Conservation (phyloP, 2,797 vertebrate species). For the Enteromius argenteus region DNA sequence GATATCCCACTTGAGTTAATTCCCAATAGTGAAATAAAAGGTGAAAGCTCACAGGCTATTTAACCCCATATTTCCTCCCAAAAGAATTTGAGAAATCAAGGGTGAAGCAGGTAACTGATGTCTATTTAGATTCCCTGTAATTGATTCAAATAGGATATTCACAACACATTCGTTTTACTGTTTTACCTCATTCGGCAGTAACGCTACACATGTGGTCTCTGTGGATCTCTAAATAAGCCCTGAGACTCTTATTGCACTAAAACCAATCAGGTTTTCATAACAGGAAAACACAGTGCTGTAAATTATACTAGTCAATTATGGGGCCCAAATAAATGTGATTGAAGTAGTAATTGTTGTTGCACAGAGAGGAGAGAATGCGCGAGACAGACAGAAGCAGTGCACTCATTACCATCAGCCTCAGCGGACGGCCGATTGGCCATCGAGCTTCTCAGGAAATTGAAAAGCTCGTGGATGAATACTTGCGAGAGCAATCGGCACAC, state of each 20-base stretch:
- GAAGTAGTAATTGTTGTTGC: constrained; percentile 52
- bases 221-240: constrained; percentile 31
- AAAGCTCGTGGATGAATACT: constrained; percentile 47
- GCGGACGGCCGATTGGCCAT: constrained; percentile 40
- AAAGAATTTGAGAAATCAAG: not conserved
- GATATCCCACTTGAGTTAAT: not conserved
- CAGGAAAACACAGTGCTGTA: constrained; percentile 28
- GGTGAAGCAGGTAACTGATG: not conserved
- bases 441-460: constrained; percentile 48
- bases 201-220: constrained; percentile 19
- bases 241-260: constrained; percentile 26
- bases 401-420: constrained; percentile 44
- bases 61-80: not conserved
- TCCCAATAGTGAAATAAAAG: not conserved
- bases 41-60: not conserved
- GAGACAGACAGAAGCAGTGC: constrained; percentile 7
- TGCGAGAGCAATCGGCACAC: not conserved
- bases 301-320: constrained; percentile 48
- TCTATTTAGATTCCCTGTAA: not conserved
- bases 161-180: not conserved
- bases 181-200: constrained; percentile 38
- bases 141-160: constrained; percentile 15
- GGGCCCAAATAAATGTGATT: constrained; percentile 43
- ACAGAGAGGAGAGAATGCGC: constrained; percentile 8
- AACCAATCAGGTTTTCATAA: constrained; percentile 50